A percentile compares a stretch with the other conserved stretches of the same genome.
Conservation (phyloP, 2,113 vertebrate genomes). For the Clarias macrocephalus region DNA sequence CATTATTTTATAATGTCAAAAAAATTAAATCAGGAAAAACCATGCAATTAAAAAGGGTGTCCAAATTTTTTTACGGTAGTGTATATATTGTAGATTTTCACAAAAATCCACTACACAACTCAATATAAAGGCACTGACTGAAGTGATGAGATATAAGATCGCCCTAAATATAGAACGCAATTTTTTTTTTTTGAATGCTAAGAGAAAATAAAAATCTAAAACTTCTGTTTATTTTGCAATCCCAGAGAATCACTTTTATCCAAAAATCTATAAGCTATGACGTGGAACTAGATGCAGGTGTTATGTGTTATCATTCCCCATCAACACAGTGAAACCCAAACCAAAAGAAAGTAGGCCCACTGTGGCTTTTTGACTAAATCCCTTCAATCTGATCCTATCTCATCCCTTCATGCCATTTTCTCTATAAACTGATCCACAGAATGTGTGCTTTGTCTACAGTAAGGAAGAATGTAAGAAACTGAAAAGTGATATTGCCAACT, state of each 20-base stretch:
- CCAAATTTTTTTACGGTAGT: no score
- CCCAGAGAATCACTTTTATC: neutral
- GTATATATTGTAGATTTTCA: neutral
- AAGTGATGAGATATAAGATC: neutral
- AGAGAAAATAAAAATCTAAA: neutral
- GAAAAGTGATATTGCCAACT: neutral
- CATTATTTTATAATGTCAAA: no score
- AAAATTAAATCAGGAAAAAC: no score
- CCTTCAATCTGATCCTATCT: constrained; percentile 45
- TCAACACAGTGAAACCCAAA: constrained; percentile 39
- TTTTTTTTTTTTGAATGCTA: neutral
- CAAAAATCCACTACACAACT: neutral
- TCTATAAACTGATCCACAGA: constrained; percentile 22
- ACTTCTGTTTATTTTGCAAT: neutral
- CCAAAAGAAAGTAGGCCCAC: neutral
- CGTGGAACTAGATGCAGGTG: constrained; percentile 29
- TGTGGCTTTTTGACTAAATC: constrained; percentile 19
- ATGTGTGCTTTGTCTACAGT: constrained; percentile 41
- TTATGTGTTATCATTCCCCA: constrained; percentile 30
- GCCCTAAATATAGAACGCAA: neutral
- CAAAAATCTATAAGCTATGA: neutral
- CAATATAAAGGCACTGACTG: neutral
- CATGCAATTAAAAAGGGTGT: no score
- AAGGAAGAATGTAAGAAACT: neutral
- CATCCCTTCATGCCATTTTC: constrained; percentile 7